These are phyloP conservation scores for Ochotona princeps DNA, from an alignment of 2,113 vertebrate genomes.

Conservation along the genomic window DNA sequence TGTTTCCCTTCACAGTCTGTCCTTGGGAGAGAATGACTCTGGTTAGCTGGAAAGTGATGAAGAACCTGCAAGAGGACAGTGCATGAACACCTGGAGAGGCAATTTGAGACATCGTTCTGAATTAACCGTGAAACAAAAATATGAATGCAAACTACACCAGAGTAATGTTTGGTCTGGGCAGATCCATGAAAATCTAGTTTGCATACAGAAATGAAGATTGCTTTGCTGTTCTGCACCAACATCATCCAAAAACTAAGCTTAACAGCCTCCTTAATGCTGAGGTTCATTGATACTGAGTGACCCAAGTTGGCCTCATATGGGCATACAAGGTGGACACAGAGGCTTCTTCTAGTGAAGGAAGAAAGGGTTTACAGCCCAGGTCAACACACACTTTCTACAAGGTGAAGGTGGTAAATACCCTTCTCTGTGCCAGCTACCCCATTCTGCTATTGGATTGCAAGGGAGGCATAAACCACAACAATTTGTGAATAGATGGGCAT, in stretches of 20 bases:
- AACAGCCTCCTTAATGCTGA: constrained; percentile 23
- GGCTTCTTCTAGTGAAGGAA: neutral
- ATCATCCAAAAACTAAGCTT: neutral
- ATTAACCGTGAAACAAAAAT: constrained; percentile 39
- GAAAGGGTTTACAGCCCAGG: neutral
- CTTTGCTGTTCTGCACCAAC: neutral
- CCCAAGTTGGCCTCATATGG: neutral
- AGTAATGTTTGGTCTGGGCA: neutral
- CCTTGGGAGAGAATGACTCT: neutral
- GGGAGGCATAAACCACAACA: too few relatives aligned
- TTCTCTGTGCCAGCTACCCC: neutral
- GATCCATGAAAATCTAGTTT: neutral
- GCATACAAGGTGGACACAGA: neutral
- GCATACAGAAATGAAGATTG: constrained; percentile 45
- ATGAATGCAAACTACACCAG: constrained; percentile 57
- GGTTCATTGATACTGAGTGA: neutral
- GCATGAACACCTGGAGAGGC: neutral
- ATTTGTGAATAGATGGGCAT: neutral
- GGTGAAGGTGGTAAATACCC: neutral
- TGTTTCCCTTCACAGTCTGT: neutral
- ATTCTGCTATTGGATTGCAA: neutral
- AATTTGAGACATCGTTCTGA: neutral
- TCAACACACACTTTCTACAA: neutral
- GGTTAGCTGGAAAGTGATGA: neutral
- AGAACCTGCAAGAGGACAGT: neutral